Percentiles rank a stretch among this genome's conserved stretches.
phyloP scores from a whole-genome alignment of 2,797 vertebrate genomes.

The Gallinago nigripennis region DNA sequence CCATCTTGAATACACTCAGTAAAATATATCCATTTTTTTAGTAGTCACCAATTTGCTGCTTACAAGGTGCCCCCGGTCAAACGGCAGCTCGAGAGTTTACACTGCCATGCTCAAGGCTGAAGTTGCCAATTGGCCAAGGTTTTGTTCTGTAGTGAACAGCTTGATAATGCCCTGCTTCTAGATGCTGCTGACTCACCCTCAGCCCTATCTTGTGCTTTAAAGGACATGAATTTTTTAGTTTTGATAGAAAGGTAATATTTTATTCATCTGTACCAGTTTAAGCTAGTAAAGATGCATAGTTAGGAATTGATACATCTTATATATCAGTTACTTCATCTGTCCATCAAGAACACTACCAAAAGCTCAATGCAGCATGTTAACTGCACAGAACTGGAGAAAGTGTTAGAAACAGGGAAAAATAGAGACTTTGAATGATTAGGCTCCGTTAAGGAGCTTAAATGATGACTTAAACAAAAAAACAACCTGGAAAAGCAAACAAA shows the following conservation, averaged over 20 bases:
- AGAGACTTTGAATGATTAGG: not conserved
- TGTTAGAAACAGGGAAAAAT: not conserved
- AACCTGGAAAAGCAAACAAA: too few relatives aligned
- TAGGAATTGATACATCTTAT: not conserved
- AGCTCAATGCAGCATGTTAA: not conserved
- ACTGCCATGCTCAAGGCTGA: not conserved
- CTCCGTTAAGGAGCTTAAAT: not conserved
- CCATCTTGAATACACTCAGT: not conserved
- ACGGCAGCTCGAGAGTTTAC: not conserved
- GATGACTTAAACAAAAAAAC: not conserved
- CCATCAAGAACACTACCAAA: not conserved
- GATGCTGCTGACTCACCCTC: not conserved
- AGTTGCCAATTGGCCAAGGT: not conserved
- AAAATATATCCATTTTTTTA: not conserved
- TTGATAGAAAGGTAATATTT: not conserved
- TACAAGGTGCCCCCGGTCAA: accelerated
- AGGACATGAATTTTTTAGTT: not conserved
- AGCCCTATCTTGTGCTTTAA: not conserved
- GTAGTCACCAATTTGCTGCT: not conserved
- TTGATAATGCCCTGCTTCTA: not conserved
- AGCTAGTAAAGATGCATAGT: not conserved
- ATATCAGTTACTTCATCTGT: not conserved
- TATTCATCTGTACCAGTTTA: not conserved
- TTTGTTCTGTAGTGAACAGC: not conserved
- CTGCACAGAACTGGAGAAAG: not conserved